Evolutionary conservation across 2,113 vertebrate genomes (phyloP), one percentile per base, ranked within the genome.

Genomic region (Heterocephalus glaber): DNA sequence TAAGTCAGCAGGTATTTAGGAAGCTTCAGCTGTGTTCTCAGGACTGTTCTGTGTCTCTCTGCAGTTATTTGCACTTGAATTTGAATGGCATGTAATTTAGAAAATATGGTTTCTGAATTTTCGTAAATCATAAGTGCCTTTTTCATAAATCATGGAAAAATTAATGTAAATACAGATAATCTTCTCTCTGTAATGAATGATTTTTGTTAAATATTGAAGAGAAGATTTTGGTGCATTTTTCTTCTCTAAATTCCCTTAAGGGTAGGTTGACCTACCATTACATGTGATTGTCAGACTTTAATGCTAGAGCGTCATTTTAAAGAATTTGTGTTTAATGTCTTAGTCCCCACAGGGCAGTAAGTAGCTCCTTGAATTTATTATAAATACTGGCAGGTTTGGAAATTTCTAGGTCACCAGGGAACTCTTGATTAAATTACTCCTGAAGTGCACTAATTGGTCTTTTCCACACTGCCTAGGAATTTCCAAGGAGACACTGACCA

Each of bases 301-400:
- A 66, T 61, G 60, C 76, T 92, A 52, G n/a, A 52, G 61, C 44
- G 68, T 92, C 82, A 89, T 92, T 88, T 90, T 87, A 90, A 89
- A 94, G 83, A 92, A 94, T 80, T 93, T 92, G 56, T 54, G 35
- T 47, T 85, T 95, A 89, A 56, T 86, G 66, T 1, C 68, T 89
- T 52, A 79, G 44, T 89, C 61, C 80, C 94, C 61, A 74, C 49
- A 90, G 44, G 83, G 33, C 68, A 86, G 81, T 63, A 85, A 97
- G 93, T 38, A 97, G 83, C 66, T 97, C 63, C 91, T 94, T 85
- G 83, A 96, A 87, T 90, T 94, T 96, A 89, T 96, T 91, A 85
- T 47, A 54, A 76, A 79, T 95, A 93, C 90, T 88, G 92, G 82
- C 93, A 96, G 86, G 58, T 96, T 76, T 89, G 84, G 93, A 95